Base-by-base conservation (phyloP, 1,140 invertebrate species). In the Hylaeus volcanicus region DNA sequence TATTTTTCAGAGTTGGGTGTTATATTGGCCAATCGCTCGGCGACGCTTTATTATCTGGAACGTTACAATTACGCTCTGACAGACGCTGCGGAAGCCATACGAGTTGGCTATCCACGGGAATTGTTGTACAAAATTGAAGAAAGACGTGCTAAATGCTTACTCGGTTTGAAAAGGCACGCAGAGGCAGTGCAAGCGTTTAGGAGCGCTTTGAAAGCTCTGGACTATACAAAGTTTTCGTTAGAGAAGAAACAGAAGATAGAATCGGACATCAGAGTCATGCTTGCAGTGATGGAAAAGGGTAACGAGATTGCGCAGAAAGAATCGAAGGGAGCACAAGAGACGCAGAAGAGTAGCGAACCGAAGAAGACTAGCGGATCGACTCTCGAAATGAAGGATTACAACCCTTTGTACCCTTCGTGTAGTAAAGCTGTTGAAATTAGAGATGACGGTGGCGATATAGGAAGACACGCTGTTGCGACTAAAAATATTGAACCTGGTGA, bases 11-110 rank as follows among this genome's bases (percentile, higher is more conserved):
- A 97, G 65, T 88, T 97, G 1, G 94, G 97, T 0, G 95, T 98
- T 60, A 94, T 97, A 3, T 94, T 97, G 81, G 97, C 97, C 4
- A 99, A 99, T 92, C 95, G 98, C 70, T 98, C 98, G 12, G 98
- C 98, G 1, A 96, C 96, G 1, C 93, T 98, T 5, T 98, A 96
- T 89, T 97, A 98, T 90, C 89, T 98, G 89, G 94, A 96, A 70
- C 94, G 95, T 74, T 96, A 95, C 91, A 93, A 96, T 84, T 92
- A 95, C 43, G 94, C 96, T 0, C 87, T 97, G 14, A 89, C 93
- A 6, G 97, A 98, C 88, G 96, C 97, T 45, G 93, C 95, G n/a
- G 92, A 95, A 53, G 96, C 97, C 9, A 88, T 97, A 0, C 91
- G 94, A 2, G 90, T 95, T 56, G 95, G 95, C 11, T 98, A 98